A percentile compares a stretch with the other conserved stretches of the same genome.
Conservation (phyloP, 2,113 vertebrate species). For the Neomonachus schauinslandi region DNA sequence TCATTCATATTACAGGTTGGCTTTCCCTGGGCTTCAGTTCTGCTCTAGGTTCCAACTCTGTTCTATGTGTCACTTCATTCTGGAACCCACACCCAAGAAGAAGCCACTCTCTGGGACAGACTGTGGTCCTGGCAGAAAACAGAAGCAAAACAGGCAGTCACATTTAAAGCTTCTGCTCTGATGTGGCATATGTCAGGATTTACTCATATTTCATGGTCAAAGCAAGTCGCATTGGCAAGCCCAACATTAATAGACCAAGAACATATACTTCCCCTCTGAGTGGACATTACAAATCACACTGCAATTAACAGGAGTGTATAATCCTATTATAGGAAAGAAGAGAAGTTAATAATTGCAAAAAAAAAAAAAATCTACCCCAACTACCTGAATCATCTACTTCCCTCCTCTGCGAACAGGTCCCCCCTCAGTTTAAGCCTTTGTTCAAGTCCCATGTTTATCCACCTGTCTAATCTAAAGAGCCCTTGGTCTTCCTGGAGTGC, state of each 20-base stretch:
- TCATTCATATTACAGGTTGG: background rate
- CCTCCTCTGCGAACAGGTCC: background rate
- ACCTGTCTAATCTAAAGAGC: background rate
- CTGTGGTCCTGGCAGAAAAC: rapidly evolving
- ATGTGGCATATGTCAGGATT: background rate
- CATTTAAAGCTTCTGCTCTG: background rate
- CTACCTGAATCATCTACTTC: background rate
- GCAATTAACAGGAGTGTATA: too few species aligned
- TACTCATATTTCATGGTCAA: background rate
- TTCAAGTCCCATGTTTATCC: background rate
- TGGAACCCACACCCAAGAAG: background rate
- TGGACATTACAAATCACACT: background rate
- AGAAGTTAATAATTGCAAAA: background rate
- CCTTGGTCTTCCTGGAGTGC: background rate
- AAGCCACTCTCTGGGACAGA: background rate
- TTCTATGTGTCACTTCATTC: background rate
- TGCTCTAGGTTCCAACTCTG: background rate
- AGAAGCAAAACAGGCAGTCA: background rate
- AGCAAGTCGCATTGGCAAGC: background rate
- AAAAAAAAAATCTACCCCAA: background rate
- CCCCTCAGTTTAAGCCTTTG: background rate
- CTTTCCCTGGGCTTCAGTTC: background rate
- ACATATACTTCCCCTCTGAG: background rate
- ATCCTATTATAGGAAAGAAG: background rate
- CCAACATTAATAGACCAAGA: background rate